Evolutionary conservation across 1,140 invertebrate species (phyloP), one percentile per base, ranked within the genome.

Genomic region (Drosophila insularis): DNA sequence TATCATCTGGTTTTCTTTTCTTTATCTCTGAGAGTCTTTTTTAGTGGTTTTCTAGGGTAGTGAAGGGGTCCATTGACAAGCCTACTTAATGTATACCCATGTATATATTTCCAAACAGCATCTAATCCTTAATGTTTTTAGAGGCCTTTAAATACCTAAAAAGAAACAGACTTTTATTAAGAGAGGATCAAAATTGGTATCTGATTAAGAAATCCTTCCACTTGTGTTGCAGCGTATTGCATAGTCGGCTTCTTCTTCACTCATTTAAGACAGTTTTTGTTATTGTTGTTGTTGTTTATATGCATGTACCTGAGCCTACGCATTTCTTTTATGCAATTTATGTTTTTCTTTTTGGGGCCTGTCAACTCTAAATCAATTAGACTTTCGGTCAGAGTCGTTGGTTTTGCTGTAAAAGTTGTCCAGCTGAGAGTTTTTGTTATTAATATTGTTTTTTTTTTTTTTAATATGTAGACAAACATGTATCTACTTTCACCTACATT

Each of bases 341-440:
- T 58, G 55, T 56, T 17, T 56, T 31, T 35, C 8, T 35, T 56
- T 32, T 37, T 58, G 31, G 31, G 55, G 55, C 17, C 55, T 58
- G 55, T 58, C 55, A 58, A 58, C 55, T 58, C 55, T 58, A 58
- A 58, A 58, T 58, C 55, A 58, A 58, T 58, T 58, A 58, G 55
- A 58, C 31, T 56, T 56, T 56, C 21, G 55, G 55, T 32, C 31
- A 11, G 55, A 19, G 55, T 54, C 17, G 21, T 32, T 4, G 55
- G 31, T 58, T 11, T 58, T 58, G 14, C 17, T 58, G 55, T 35
- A 58, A 37, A 58, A 58, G 55, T 58, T 58, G 55, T 58, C 55
- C 27, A 27, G 55, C 35, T 58, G 14, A 56, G 54, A 35, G 27
- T 35, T 35, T 56, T 32, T 56, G 8, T 27, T 27, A 27, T 7